Percentiles rank a stretch among this genome's conserved stretches.
Evolutionary conservation across 1,140 invertebrate genomes (phyloP).

Genomic region (Drosophila kikkawai): DNA sequence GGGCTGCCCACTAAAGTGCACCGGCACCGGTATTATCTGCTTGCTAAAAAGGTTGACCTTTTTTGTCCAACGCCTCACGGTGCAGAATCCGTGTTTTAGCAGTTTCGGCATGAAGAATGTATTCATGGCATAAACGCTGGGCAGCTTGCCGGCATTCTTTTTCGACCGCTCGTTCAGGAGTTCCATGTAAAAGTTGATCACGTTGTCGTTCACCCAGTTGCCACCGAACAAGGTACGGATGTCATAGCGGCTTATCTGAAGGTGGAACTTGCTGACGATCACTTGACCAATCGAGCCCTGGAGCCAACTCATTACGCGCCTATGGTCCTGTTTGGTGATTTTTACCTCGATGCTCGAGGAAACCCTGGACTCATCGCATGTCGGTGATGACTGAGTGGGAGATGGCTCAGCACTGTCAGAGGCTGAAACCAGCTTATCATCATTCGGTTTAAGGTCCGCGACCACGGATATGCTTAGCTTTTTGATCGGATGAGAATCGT

Average conservation of each 20-base stretch:
- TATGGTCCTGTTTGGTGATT: neutral
- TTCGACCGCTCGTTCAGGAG: slow-evolving; percentile 87
- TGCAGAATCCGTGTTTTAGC: slow-evolving; percentile 87
- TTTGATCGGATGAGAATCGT: too few species aligned
- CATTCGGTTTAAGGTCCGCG: neutral
- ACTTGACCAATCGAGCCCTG: slow-evolving; percentile 40
- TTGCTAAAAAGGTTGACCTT: slow-evolving; percentile 87
- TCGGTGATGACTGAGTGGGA: neutral
- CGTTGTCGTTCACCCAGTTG: slow-evolving; percentile 98
- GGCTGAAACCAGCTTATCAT: neutral
- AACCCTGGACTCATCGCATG: neutral
- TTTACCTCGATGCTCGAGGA: neutral
- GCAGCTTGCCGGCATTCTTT: slow-evolving; percentile 89
- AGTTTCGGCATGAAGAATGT: slow-evolving; percentile 98
- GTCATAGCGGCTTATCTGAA: slow-evolving; percentile 89
- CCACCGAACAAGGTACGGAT: slow-evolving; percentile 92
- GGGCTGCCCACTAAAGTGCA: slow-evolving; percentile 91
- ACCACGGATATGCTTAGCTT: too few species aligned
- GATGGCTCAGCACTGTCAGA: neutral
- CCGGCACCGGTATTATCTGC: slow-evolving; percentile 89
- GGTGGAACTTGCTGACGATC: slow-evolving; percentile 87
- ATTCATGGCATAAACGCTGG: slow-evolving; percentile 90
- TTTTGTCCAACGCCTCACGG: slow-evolving; percentile 94
- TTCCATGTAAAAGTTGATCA: slow-evolving; percentile 87
- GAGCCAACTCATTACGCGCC: slow-evolving; percentile 18